Evolutionary conservation across 2,888 invertebrate genomes (phyloP), one percentile per base, ranked within the genome.

Genomic region (Tanytarsus gracilentus): DNA sequence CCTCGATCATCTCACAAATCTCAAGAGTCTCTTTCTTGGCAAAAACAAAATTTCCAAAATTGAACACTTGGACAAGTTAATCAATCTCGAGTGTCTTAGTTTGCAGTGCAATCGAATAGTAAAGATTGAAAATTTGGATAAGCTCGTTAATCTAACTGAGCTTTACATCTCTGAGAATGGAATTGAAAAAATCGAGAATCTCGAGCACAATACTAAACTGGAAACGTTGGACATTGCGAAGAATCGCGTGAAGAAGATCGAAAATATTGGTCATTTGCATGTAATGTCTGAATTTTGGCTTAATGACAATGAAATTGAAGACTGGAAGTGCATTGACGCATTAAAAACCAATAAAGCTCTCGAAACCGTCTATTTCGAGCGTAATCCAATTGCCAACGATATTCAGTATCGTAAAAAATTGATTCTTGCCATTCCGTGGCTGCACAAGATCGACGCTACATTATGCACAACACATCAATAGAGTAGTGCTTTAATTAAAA

Each of bases 261-360:
- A 86, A 63, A 91, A 93, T 70, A 72, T 98, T 9, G 74, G 77
- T 9, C 85, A 88, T 71, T 78, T 99, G 67, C 70, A 66, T 2
- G 76, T 84, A n/a, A 76, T 99, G 64, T 86, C 92, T 69, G 99
- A 99, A 73, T 81, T 99, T 67, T 99, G 99, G 99, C 93, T 95
- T 63, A 98, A 98, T 70, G 86, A 96, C 74, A 97, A 98, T 73
- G 77, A 83, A 66, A 79, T 99, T 48, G 75, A 82, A 48, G 85
- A 88, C 50, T 99, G 97, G 97, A 78, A 79, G 16, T 86, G 86
- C 18, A 70, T 99, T 2, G 87, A 94, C 30, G 77, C 79, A 58
- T 76, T 99, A 48, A 75, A 79, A 18, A 68, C 73, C 0, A 85
- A 86, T 72, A 82, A 79, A 67, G 81, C 82, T 49, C 71, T 92